Conservation (phyloP, 2,888 invertebrate species). For the Limnephilus lunatus region DNA sequence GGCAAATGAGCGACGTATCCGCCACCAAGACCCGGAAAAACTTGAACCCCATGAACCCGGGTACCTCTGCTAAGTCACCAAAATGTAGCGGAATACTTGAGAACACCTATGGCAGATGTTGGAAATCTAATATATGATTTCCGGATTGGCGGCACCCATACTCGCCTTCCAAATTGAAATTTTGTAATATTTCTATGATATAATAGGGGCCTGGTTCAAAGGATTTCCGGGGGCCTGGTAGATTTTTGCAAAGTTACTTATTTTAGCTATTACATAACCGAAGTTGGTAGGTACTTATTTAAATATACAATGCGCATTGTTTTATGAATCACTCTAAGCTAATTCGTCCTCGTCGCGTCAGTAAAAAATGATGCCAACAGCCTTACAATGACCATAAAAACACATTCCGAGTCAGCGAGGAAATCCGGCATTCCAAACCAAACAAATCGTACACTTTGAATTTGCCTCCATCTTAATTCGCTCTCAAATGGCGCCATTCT, state of each 20-base stretch:
- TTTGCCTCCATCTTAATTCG: constrained; percentile 44
- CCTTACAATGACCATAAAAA: constrained; percentile 44
- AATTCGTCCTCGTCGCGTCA: not conserved
- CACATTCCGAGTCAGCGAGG: constrained; percentile 53
- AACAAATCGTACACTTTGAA: not conserved
- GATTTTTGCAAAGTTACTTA: not conserved
- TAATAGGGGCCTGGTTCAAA: not conserved
- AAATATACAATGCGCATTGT: not conserved
- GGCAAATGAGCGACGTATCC: too few species aligned
- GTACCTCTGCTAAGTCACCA: too few species aligned
- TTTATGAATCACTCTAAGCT: not conserved
- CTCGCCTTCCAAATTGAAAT: too few species aligned
- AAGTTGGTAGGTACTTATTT: not conserved
- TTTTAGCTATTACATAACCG: not conserved
- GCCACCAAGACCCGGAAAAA: too few species aligned
- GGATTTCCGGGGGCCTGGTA: not conserved
- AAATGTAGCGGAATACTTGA: too few species aligned
- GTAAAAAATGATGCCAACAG: constrained; percentile 48
- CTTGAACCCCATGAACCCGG: too few species aligned
- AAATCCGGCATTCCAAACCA: constrained; percentile 64
- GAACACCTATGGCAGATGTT: too few species aligned
- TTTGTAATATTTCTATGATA: not conserved
- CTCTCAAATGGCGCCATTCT: constrained; percentile 16
- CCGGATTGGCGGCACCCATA: too few species aligned
- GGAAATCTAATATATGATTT: too few species aligned